Evolutionary conservation across 2,113 vertebrate genomes (phyloP).

Genomic region (Alces alces): DNA sequence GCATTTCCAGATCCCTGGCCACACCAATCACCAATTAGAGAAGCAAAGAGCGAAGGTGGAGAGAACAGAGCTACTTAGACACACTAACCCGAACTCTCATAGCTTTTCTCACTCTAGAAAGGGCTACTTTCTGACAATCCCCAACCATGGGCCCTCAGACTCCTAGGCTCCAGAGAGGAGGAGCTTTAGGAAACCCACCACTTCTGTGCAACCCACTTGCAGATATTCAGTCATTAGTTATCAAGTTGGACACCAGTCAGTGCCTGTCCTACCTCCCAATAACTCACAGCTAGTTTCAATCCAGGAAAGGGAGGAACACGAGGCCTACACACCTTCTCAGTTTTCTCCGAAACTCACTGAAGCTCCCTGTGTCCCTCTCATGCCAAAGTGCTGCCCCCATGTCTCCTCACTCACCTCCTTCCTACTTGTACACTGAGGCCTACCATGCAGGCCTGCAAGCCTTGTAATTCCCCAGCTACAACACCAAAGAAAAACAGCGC

Average conservation of each 20-base stretch:
- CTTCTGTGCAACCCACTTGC: neutral
- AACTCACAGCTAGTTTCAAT: neutral
- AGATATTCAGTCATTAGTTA: neutral
- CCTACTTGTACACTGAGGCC: too few relatives aligned
- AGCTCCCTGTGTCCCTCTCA: neutral
- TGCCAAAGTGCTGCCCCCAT: neutral
- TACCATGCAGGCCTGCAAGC: neutral
- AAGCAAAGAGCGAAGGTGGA: too few relatives aligned
- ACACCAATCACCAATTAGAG: too few relatives aligned
- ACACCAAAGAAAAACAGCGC: neutral
- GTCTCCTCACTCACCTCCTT: neutral
- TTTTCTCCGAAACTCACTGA: neutral
- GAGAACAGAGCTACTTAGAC: too few relatives aligned
- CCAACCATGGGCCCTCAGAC: neutral
- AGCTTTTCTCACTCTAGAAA: neutral
- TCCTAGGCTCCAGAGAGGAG: fast-evolving
- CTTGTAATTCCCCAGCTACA: neutral
- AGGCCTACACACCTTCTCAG: constrained; percentile 20
- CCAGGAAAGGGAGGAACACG: neutral
- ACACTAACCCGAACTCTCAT: too few relatives aligned
- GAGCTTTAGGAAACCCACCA: neutral
- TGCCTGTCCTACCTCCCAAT: neutral
- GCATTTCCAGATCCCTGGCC: too few relatives aligned
- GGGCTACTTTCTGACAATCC: too few relatives aligned
- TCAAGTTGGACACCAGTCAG: neutral